Conservation (phyloP, 2,888 invertebrate species). For the Lordiphosa fenestrarum region DNA sequence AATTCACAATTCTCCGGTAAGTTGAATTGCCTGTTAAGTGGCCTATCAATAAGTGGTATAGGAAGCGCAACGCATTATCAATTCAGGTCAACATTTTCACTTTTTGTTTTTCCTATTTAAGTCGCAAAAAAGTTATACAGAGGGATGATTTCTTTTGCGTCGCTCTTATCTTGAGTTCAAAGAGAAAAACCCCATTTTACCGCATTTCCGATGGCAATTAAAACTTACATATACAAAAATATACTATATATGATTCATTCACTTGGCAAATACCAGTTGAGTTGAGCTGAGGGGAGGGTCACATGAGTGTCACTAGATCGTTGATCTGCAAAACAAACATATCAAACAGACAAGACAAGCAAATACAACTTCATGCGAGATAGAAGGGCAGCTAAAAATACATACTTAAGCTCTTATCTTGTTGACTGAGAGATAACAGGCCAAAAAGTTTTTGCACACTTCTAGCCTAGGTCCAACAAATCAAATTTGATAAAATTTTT, state of each 20-base stretch:
- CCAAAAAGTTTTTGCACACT: conserved; percentile 22
- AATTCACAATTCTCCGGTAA: conserved; percentile 66
- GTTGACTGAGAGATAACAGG: conserved; percentile 18
- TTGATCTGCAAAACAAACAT: conserved; percentile 18
- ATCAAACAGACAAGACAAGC: conserved; percentile 26
- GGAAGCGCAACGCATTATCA: no score
- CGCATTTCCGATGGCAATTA: no score
- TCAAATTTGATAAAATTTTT: conserved; percentile 23
- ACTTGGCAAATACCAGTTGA: not conserved
- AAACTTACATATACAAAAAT: not conserved
- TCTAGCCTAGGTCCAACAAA: conserved; percentile 16
- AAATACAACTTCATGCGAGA: conserved; percentile 42
- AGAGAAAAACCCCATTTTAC: no score
- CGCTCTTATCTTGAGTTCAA: no score
- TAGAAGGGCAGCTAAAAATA: conserved; percentile 53
- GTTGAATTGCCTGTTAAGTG: conserved; percentile 33
- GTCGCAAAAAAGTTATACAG: no score
- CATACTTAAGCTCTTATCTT: conserved; percentile 37
- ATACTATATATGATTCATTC: conserved; percentile 7
- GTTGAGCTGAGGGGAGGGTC: conserved; percentile 13
- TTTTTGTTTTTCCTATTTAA: no score
- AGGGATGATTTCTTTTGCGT: no score
- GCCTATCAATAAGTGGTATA: no score
- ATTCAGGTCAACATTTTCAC: no score
- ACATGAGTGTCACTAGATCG: conserved; percentile 35